Conservation (phyloP, 2,888 invertebrate species). For the Drosophila limbata region DNA sequence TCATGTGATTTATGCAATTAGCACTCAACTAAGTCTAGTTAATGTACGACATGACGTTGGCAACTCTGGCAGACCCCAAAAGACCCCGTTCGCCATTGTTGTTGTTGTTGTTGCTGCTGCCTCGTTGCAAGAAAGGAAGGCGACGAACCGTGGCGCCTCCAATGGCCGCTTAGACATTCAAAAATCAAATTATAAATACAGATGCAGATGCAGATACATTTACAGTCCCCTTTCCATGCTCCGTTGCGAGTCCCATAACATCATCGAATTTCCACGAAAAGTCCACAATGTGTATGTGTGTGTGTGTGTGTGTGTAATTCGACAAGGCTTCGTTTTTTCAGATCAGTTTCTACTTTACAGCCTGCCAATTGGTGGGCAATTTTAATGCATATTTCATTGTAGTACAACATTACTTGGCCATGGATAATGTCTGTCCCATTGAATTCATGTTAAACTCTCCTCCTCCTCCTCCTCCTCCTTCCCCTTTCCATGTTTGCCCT, state of each 20-base stretch:
- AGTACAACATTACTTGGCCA: constrained; percentile 46
- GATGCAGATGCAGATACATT: constrained; percentile 3
- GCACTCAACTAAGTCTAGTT: constrained; percentile 75
- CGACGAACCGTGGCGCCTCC: constrained; percentile 58
- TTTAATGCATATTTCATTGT: constrained; percentile 78
- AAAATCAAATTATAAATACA: constrained; percentile 57
- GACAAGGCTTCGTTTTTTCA: constrained; percentile 45
- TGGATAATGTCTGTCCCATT: constrained; percentile 46
- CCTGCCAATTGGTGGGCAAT: constrained; percentile 69
- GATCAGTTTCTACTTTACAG: constrained; percentile 60
- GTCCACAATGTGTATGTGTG: background rate
- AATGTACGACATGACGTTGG: constrained; percentile 70
- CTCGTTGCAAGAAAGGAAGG: constrained; percentile 25
- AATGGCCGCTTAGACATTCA: constrained; percentile 53
- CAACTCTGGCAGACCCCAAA: constrained; percentile 33
- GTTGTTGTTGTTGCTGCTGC: background rate
- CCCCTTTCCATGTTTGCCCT: background rate
- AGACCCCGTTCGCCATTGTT: constrained; percentile 7
- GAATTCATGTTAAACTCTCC: constrained; percentile 52
- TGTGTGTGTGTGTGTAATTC: constrained; percentile 50
- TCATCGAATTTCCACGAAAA: constrained; percentile 53
- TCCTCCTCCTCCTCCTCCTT: background rate
- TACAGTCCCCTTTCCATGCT: background rate
- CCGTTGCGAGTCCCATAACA: constrained; percentile 27
- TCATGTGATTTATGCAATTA: constrained; percentile 80